phyloP scores from a whole-genome alignment of 2,888 invertebrate species.

The Conus canariensis region DNA sequence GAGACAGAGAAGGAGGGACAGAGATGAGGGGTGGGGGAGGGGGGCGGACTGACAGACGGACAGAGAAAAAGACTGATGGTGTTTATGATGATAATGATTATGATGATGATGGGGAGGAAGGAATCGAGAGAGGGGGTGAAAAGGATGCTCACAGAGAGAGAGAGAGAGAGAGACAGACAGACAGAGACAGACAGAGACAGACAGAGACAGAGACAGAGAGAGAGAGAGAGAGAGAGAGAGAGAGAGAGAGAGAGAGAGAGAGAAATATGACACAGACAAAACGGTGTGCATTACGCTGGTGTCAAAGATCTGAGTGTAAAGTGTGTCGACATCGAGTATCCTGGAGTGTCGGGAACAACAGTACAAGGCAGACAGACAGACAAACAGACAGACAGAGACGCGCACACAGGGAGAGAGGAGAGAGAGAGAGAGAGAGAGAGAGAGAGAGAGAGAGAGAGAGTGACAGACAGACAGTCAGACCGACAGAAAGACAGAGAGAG shows the following conservation, averaged over 20 bases:
- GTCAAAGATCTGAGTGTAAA: too few relatives aligned
- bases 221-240: not conserved
- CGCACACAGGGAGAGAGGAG: not conserved
- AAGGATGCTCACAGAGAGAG: not conserved
- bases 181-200: not conserved
- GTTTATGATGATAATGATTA: slow-evolving; percentile 56
- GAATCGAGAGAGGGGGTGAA: not conserved
- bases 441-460: too few relatives aligned
- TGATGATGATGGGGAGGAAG: not conserved
- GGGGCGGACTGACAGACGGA: too few relatives aligned
- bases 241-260: not conserved
- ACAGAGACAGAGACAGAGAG: not conserved
- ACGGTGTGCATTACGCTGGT: too few relatives aligned
- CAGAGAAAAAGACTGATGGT: too few relatives aligned
- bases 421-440: not conserved
- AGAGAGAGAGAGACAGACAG: not conserved
- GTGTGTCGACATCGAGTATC: too few relatives aligned
- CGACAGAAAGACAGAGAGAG: not conserved
- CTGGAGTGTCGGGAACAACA: too few relatives aligned
- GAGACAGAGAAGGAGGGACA: not conserved
- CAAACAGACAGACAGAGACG: not conserved
- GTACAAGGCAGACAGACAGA: not conserved
- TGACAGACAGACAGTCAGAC: too few relatives aligned
- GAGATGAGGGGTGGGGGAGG: too few relatives aligned
- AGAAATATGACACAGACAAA: not conserved